A percentile compares a stretch with the other conserved stretches of the same genome.
Conservation (phyloP, 1,140 invertebrate genomes). For the Zaprionus africanus region DNA sequence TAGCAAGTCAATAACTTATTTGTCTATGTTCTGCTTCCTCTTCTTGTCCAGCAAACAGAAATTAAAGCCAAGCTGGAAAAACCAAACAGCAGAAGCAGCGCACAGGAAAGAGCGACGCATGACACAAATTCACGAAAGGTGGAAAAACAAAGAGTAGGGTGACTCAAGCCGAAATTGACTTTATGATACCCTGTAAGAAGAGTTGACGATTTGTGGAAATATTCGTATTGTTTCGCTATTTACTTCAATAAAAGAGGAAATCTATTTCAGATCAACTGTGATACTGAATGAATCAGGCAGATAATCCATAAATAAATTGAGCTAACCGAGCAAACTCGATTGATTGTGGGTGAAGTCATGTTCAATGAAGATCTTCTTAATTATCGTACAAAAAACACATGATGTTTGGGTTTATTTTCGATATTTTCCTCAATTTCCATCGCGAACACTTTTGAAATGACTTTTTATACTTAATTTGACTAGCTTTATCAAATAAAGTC, state of each 20-base stretch:
- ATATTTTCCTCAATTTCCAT: too few relatives aligned
- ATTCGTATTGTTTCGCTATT: too few relatives aligned
- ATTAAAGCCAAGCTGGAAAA: slow-evolving; percentile 64
- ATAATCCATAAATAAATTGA: too few relatives aligned
- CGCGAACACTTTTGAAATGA: too few relatives aligned
- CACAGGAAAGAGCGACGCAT: slow-evolving; percentile 67
- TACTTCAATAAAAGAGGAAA: neutral
- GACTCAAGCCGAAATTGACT: neutral
- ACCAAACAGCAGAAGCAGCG: slow-evolving; percentile 25
- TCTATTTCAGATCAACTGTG: neutral
- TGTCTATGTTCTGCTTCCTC: slow-evolving; percentile 43
- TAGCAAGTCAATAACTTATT: slow-evolving; percentile 71
- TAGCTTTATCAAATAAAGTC: neutral
- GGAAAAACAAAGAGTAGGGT: slow-evolving; percentile 43
- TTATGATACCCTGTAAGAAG: neutral
- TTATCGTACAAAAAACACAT: too few relatives aligned
- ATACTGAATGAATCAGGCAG: neutral
- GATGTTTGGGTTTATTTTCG: too few relatives aligned
- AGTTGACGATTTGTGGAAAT: too few relatives aligned
- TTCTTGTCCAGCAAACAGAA: slow-evolving; percentile 77
- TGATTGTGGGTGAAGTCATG: too few relatives aligned
- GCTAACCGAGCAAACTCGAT: too few relatives aligned
- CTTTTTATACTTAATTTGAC: neutral
- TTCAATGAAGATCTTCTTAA: too few relatives aligned
- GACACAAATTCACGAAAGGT: slow-evolving; percentile 75